Evolutionary conservation across 2,888 invertebrate genomes (phyloP).

Genomic region (Netelia virgata): DNA sequence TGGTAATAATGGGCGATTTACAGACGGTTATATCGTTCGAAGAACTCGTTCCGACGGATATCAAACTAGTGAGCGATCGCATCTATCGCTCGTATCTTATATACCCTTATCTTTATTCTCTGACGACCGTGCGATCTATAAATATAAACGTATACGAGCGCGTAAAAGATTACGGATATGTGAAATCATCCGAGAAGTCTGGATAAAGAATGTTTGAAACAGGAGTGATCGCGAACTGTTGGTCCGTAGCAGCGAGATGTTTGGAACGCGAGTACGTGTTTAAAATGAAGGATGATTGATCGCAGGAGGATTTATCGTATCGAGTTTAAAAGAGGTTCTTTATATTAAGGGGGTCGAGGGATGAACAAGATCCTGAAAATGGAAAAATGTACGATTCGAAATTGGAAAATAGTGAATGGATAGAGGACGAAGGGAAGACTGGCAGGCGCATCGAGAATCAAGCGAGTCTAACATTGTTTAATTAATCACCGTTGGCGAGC

Average conservation of each 20-base stretch:
- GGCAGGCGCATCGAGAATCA: conserved; percentile 36
- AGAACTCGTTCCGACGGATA: conserved; percentile 22
- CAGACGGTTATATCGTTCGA: conserved; percentile 48
- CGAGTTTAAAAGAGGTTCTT: too few species aligned
- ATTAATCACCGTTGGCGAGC: conserved; percentile 75
- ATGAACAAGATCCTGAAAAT: conserved; percentile 13
- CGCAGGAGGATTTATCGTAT: too few species aligned
- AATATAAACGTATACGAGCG: not conserved
- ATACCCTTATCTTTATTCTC: not conserved
- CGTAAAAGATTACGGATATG: too few species aligned
- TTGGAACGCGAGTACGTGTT: too few species aligned
- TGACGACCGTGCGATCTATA: not conserved
- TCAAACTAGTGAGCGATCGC: conserved; percentile 41
- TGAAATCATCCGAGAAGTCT: too few species aligned
- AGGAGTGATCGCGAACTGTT: too few species aligned
- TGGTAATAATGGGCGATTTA: conserved; percentile 33
- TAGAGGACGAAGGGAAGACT: conserved; percentile 21
- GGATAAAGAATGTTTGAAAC: too few species aligned
- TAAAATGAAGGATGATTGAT: too few species aligned
- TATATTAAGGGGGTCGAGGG: not conserved
- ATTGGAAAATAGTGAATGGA: conserved; percentile 3
- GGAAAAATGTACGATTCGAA: conserved; percentile 10
- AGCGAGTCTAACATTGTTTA: conserved; percentile 76
- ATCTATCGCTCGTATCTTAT: conserved; percentile 21
- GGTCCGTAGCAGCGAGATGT: too few species aligned